Evolutionary conservation across 2,797 vertebrate species (phyloP), one percentile per base, ranked within the genome.

Genomic region (Lindbergichthys nudifrons): DNA sequence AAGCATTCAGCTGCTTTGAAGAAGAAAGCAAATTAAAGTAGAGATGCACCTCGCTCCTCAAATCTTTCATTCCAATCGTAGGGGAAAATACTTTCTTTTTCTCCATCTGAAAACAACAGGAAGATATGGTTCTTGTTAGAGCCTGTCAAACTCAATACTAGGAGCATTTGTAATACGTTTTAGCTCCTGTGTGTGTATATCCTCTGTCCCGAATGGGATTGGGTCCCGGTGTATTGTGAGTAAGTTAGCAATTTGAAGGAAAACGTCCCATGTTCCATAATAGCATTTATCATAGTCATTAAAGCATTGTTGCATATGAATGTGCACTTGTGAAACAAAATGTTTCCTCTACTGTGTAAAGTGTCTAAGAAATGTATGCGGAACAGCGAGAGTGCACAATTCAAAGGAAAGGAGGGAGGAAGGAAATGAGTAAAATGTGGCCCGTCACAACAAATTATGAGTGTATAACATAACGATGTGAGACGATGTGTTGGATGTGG

Each of bases 1-100:
- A 56, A 72, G 67, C 72, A 81, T 72, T 75, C 47, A 64, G 70
- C 30, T 56, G 52, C 83, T 89, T 82, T 87, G 76, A 87, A 87
- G 80, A 82, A 71, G 72, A 84, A 70, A 83, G 66, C 19, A 72
- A 85, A 87, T 75, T 70, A 87, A 79, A 80, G 59, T 65, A 54
- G 59, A 86, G 51, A 80, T 41, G 64, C 71, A 39, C 5, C 2
- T 8, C 2, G 5, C 65, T 72, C 77, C 46, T 73, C 57, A 69
- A 84, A 80, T 75, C 75, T 75, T 85, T 83, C 45, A 62, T 72
- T 77, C 32, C 56, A 68, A 43, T 66, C 3, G 10, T 14, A 51
- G 7, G 30, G 41, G 53, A 41, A 65, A 82, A 32, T 0, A 9
- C 2, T 11, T 45, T 65, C 36, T 74, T 56, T 43, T 9, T n/a